Base-by-base conservation (phyloP, 1,140 invertebrate species). In the Copidosoma floridanum region DNA sequence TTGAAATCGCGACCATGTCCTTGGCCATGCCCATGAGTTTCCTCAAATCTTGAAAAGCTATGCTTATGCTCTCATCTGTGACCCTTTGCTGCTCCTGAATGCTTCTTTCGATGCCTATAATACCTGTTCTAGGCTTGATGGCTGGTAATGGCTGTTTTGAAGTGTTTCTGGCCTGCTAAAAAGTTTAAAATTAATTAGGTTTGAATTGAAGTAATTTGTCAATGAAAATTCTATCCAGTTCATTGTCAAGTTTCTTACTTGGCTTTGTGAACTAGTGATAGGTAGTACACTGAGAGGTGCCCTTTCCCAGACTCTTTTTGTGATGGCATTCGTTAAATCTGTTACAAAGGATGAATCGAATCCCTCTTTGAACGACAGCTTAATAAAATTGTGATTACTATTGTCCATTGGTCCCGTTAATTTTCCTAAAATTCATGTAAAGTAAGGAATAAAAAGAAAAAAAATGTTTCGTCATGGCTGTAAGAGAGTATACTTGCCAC, bases 1-100 rank as follows among this genome's bases (percentile, higher is more conserved):
- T 94, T 1, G 95, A 94, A 65, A 99, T 81, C 2, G 83, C 77
- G 18, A 99, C 96, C 97, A 99, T 99, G 64, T 98, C 95, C 82
- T 97, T 94, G 4, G 97, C 95, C 86, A 95, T 95, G 56, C 86
- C 86, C 90, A 99, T 99, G 0, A 99, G 82, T 72, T 94, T 93
- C 70, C 83, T 92, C 18, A 99, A 83, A 82, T 99, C 97, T 82
- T 98, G 89, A 82, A 99, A 99, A 16, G 97, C 96, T 63, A 89
- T 82, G 23, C 84, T 89, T 67, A 99, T 98, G 75, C 90, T 94
- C 69, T 91, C 86, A 80, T 97, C 93, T 0, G 93, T 96, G 21
- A 88, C 89, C 75, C 91, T 89, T 38, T 96, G 90, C 71, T 94
- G 91, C 69, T 94, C 90, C 74, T 95, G 88, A 48, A 99, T 84